Evolutionary conservation across 1,140 invertebrate genomes (phyloP).

Genomic region (Euwallacea fornicatus): DNA sequence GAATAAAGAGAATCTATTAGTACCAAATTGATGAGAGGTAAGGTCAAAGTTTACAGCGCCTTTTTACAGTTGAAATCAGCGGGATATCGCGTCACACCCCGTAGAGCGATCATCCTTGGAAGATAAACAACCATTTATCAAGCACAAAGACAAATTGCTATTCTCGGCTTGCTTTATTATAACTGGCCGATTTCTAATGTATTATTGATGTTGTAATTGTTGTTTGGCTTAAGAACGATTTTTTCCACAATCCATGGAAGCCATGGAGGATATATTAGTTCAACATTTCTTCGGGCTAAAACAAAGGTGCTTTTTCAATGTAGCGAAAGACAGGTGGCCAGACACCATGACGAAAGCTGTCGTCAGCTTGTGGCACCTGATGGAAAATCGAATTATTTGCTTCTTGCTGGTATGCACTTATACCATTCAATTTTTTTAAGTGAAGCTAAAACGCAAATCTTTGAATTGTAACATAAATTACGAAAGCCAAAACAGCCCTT

Average conservation of each 20-base stretch:
- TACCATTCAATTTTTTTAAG: background rate
- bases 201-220: too few relatives aligned
- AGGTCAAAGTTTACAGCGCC: slow-evolving; percentile 27
- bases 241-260: too few relatives aligned
- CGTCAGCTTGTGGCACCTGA: slow-evolving; percentile 11
- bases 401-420: slow-evolving; percentile 2
- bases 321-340: slow-evolving; percentile 13
- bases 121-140: slow-evolving; percentile 40
- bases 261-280: too few relatives aligned
- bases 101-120: slow-evolving; percentile 35
- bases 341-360: slow-evolving; percentile 10
- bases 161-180: background rate
- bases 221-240: too few relatives aligned
- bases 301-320: background rate
- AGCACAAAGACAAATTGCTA: slow-evolving; percentile 24
- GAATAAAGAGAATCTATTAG: slow-evolving; percentile 10
- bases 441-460: too few relatives aligned
- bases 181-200: slow-evolving; percentile 2
- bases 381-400: slow-evolving; percentile 19
- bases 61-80: slow-evolving; percentile 27
- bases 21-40: slow-evolving; percentile 17
- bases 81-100: slow-evolving; percentile 35
- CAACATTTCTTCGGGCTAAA: too few relatives aligned
- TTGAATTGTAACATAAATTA: too few relatives aligned
- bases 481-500: background rate